Evolutionary conservation across 2,113 vertebrate genomes (phyloP).

Genomic region (Elachura formosa): DNA sequence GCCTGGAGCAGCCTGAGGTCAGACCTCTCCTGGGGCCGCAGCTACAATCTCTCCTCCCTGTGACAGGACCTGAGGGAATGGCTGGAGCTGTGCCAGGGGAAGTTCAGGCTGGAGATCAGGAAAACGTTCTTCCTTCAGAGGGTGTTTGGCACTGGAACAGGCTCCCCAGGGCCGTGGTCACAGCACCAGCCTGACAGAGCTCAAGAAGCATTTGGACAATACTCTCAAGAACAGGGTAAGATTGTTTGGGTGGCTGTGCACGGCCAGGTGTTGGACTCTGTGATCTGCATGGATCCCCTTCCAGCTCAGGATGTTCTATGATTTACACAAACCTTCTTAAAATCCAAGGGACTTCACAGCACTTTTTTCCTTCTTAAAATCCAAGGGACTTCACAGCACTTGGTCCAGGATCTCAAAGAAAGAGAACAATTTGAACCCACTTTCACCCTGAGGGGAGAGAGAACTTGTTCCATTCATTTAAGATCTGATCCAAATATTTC

Average conservation of each 20-base stretch:
- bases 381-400: background rate
- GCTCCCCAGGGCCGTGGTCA: background rate
- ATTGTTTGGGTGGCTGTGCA: background rate
- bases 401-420: background rate
- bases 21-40: background rate
- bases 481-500: background rate
- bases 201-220: background rate
- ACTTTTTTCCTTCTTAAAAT: background rate
- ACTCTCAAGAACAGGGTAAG: background rate
- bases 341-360: background rate
- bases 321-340: background rate
- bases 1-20: background rate
- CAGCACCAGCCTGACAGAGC: background rate
- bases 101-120: background rate
- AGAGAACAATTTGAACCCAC: background rate
- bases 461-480: background rate
- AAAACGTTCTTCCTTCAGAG: no score
- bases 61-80: rapidly evolving
- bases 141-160: background rate
- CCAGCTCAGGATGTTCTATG: background rate
- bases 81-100: background rate
- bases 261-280: no score
- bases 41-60: background rate
- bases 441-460: background rate
- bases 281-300: no score